These are phyloP conservation scores for Drosophila rellima DNA, from an alignment of 2,888 invertebrate genomes.

Conservation along the genomic window DNA sequence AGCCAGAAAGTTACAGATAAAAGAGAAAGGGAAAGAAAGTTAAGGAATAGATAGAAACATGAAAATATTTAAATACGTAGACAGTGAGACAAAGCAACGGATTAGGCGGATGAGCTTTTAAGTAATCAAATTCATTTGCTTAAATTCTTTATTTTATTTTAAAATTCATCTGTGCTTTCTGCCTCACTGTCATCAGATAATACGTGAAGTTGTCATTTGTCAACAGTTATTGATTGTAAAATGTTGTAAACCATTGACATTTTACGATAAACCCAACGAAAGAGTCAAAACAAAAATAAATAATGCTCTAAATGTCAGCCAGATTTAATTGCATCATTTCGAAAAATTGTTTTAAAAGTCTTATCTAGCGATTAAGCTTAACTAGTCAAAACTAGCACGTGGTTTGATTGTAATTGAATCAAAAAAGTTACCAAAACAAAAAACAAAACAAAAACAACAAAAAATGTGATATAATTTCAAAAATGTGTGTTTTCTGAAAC, in stretches of 20 bases:
- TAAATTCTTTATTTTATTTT: no score
- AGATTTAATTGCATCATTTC: slow-evolving; percentile 34
- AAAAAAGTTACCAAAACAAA: slow-evolving; percentile 31
- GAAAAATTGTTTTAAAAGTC: slow-evolving; percentile 60
- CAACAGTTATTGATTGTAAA: not conserved
- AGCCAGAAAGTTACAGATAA: slow-evolving; percentile 18
- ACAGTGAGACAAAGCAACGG: not conserved
- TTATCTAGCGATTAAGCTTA: slow-evolving; percentile 59
- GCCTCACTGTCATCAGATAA: slow-evolving; percentile 5
- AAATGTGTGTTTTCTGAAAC: slow-evolving; percentile 73
- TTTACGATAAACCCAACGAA: slow-evolving; percentile 61
- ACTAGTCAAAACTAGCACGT: slow-evolving; percentile 46
- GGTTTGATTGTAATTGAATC: slow-evolving; percentile 48
- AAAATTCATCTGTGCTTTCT: slow-evolving; percentile 8
- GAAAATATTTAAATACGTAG: slow-evolving; percentile 3
- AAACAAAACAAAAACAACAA: slow-evolving; percentile 20
- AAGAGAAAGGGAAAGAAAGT: not conserved
- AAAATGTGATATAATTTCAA: slow-evolving; percentile 80
- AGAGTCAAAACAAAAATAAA: slow-evolving; percentile 14
- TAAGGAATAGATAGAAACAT: slow-evolving; percentile 14
- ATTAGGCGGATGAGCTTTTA: not conserved
- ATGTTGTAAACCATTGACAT: slow-evolving; percentile 27
- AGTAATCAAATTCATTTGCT: no score
- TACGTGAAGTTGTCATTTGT: not conserved
- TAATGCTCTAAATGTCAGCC: slow-evolving; percentile 40